phyloP scores from a whole-genome alignment of 2,113 vertebrate species.

The Plotosus lineatus region DNA sequence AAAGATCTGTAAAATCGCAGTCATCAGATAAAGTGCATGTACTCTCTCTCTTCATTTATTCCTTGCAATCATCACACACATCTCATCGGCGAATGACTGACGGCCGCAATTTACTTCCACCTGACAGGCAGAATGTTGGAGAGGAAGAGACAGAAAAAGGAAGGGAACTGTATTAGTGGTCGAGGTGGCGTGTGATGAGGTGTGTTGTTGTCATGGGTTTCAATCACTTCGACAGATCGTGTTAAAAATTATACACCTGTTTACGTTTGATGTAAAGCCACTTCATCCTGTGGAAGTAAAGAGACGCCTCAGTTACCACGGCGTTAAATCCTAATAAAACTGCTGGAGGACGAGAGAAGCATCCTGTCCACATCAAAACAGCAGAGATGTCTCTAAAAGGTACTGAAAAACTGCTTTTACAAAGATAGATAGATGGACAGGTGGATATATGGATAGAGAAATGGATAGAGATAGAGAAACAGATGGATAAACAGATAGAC shows the following conservation, averaged over 20 bases:
- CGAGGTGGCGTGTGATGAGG: too few species aligned
- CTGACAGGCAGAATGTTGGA: neutral
- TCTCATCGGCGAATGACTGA: conserved; percentile 14
- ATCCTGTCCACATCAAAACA: too few species aligned
- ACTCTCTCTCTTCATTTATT: neutral
- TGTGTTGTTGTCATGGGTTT: neutral
- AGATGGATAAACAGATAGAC: too few species aligned
- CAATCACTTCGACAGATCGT: neutral
- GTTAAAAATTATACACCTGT: neutral
- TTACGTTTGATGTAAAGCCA: neutral
- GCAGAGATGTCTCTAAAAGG: too few species aligned
- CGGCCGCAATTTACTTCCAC: neutral
- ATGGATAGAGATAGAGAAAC: too few species aligned
- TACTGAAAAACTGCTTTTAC: neutral
- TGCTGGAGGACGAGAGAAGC: neutral
- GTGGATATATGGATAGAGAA: neutral
- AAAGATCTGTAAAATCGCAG: conserved; percentile 11
- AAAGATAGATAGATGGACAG: neutral
- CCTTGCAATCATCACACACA: conserved; percentile 11
- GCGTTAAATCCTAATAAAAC: neutral
- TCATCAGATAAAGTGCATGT: neutral
- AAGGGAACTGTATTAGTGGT: neutral
- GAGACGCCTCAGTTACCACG: neutral
- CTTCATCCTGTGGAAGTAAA: neutral
- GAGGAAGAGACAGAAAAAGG: neutral